Percentiles rank a stretch among this genome's conserved stretches.
Conservation (phyloP, 53 echinoderm and acorn worm genomes). For the Holothuria scabra region DNA sequence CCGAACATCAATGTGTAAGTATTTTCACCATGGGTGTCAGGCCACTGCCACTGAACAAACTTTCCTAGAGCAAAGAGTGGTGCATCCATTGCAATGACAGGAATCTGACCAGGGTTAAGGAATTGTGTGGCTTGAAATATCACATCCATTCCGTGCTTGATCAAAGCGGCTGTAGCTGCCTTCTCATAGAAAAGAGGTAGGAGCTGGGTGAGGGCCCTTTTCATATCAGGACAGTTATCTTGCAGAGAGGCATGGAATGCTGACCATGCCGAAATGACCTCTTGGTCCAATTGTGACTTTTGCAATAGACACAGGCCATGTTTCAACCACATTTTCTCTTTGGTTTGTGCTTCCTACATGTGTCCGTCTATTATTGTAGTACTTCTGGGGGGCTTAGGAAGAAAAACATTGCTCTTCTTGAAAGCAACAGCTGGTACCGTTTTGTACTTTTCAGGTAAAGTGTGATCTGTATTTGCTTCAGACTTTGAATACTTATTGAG, state of each 20-base stretch:
- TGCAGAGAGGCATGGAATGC: slow-evolving; percentile 40
- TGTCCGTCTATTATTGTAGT: not conserved
- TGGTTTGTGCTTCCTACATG: slow-evolving; percentile 1
- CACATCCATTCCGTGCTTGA: slow-evolving; percentile 56
- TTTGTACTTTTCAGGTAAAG: slow-evolving; percentile 51
- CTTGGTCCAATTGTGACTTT: not conserved
- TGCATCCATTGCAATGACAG: slow-evolving; percentile 32
- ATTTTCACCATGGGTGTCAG: slow-evolving; percentile 12
- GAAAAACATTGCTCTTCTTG: slow-evolving; percentile 43
- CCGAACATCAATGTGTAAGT: slow-evolving; percentile 19
- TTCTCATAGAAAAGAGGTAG: slow-evolving; percentile 41
- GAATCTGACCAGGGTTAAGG: slow-evolving; percentile 49
- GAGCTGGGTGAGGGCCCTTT: slow-evolving; percentile 1
- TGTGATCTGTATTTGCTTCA: slow-evolving; percentile 1
- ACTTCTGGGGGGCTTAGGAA: slow-evolving; percentile 39
- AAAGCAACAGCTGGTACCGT: slow-evolving; percentile 37
- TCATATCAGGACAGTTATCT: not conserved
- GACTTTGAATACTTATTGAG: not conserved
- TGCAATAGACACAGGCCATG: not conserved
- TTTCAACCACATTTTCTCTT: slow-evolving; percentile 11
- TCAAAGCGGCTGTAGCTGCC: slow-evolving; percentile 47
- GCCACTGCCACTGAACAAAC: slow-evolving; percentile 51
- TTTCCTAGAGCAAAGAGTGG: slow-evolving; percentile 53
- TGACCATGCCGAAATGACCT: not conserved
- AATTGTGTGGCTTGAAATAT: not conserved